Base-by-base conservation (phyloP, 1,140 invertebrate genomes). In the Diabrotica undecimpunctata region DNA sequence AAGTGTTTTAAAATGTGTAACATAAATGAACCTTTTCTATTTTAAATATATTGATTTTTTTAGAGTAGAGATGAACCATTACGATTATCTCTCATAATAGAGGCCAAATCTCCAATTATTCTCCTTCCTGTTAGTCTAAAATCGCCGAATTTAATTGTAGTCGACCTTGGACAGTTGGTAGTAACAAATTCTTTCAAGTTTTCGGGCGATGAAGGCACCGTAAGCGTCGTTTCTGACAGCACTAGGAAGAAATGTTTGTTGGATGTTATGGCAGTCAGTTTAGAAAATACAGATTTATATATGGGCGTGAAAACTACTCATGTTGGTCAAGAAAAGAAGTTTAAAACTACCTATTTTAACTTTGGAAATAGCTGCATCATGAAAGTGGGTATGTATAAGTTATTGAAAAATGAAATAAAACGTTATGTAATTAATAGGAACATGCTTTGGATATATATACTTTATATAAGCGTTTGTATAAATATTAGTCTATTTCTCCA, bases 51-150 rank as follows among this genome's bases (percentile, higher is more conserved):
- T 25, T 25, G 25, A 25, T 25, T 46, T 62, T 67, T 65, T 37
- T 50, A 72, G 67, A 58, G 65, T 41, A 60, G 66, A 25, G 57
- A 66, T 61, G 73, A 73, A 38, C 74, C 72, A 3, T 65, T 72
- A 6, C 67, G 71, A 46, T 78, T 93, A 2, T 84, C 83, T 0
- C 74, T 94, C 38, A 86, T 91, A 70, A 84, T 94, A 13, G 82
- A 87, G 64, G 90, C 90, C 12, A 88, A 86, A 0, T 90, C 93
- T 12, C 94, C 95, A 0, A 88, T 96, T 0, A 92, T 98, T 65
- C 79, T 97, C 5, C 78, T 98, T 46, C 96, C 96, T 0, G 87
- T 95, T 51, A 92, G 89, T 75, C 90, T 91, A n/a, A 85, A 86
- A 61, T 90, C 90, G 8, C 85, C 88, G 6, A 85, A 91, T 66